Base-by-base conservation (phyloP, 2,113 vertebrate genomes). In the Stictonetta naevosa region DNA sequence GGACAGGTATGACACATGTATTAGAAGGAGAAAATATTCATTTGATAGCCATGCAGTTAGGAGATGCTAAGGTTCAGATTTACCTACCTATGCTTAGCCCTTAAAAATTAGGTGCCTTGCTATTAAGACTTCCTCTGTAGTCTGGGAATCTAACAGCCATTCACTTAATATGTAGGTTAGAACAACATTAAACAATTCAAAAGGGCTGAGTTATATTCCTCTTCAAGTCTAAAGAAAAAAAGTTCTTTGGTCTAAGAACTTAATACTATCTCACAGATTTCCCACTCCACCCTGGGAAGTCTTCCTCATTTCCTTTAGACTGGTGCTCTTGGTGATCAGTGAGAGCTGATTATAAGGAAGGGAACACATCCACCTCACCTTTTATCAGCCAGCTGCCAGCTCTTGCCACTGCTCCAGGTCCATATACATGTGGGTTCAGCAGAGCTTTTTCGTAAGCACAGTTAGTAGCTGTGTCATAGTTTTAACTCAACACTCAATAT, bases 261-360 rank as follows among this genome's bases (percentile, higher is more conserved):
- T 93, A 74, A 94, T 83, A 46, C 38, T 58, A 5, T 6, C 7
- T 86, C 21, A 64, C 80, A 80, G n/a, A 34, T 63, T 68, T 90
- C 56, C 73, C 60, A 75, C 42, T 71, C 80, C 67, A 93, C 50
- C 55, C 31, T 11, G 23, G 23, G 15, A 92, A 92, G 48, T 88
- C 19, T 63, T 38, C 25, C 11, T 64, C 23, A 36, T 83, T 69
- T 69, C 26, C 20, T 68, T 89, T 62, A 53, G 18, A 42, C 10
- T 26, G 4, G 7, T 58, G 26, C 38, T 21, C 3, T 3, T 7
- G 29, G 52, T 29, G 25, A n/a, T 55, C 28, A 28, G 10, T 5
- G 10, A 1, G 1, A 92, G 31, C 10, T 0, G 0, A 2, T 3
- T 6, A 6, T 50, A 59, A 55, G 28, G 58, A 71, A 46, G 15